Conservation (phyloP, 1,140 invertebrate species). For the Maconellicoccus hirsutus region DNA sequence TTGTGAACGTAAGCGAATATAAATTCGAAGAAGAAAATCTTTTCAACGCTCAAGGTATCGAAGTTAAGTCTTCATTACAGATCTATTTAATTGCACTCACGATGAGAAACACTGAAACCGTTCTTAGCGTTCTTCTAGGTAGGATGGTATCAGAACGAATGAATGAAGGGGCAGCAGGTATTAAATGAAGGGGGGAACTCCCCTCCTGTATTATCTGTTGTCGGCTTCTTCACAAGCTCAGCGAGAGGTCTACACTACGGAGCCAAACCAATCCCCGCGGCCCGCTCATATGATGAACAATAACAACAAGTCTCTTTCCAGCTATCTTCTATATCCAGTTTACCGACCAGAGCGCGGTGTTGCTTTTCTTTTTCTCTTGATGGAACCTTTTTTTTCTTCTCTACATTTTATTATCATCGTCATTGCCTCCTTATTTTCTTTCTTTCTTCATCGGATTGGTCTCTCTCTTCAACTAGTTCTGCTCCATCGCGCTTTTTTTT, state of each 20-base stretch:
- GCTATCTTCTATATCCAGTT: slow-evolving; percentile 13
- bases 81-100: neutral
- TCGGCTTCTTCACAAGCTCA: slow-evolving; percentile 20
- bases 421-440: neutral
- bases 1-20: no score
- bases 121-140: neutral
- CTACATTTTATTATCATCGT: slow-evolving; percentile 21
- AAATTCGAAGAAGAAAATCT: no score
- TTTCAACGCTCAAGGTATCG: neutral
- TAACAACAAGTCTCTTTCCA: slow-evolving; percentile 11
- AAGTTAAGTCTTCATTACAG: neutral
- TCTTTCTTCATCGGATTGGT: neutral
- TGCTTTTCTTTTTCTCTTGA: slow-evolving; percentile 18
- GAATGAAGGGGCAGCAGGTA: slow-evolving; percentile 18
- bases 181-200: slow-evolving; percentile 8
- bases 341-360: slow-evolving; percentile 16
- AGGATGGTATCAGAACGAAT: neutral
- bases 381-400: slow-evolving; percentile 18
- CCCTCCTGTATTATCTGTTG: slow-evolving; percentile 13
- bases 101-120: neutral
- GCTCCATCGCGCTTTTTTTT: slow-evolving; percentile 11
- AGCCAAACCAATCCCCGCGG: neutral
- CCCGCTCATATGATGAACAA: slow-evolving; percentile 4
- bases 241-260: slow-evolving; percentile 20
- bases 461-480: slow-evolving; percentile 15